Base-by-base conservation (phyloP, 2,797 vertebrate species). In the Crenichthys baileyi region DNA sequence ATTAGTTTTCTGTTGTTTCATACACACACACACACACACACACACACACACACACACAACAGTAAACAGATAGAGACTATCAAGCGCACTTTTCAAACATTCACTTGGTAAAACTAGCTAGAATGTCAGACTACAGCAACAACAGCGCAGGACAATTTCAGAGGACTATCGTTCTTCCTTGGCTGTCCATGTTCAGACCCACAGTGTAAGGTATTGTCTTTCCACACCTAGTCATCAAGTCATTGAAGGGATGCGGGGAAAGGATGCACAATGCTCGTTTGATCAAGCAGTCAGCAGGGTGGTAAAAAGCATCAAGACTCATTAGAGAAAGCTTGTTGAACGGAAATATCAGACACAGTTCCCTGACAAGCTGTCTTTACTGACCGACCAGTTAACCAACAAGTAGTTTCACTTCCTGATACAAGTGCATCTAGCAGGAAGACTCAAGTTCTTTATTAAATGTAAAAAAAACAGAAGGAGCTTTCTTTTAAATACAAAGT, bases 1-100 rank as follows among this genome's bases (percentile, higher is more conserved):
- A 93, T 91, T 90, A 90, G 93, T 93, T 93, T 90, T 87, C 71
- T 7, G 11, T 82, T 58, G 83, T 60, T 58, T 79, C 87, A 74
- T 76, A 83, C 79, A 83, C 0, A 36, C 36, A 36, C 36, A 36
- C 36, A 36, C 36, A 36, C 36, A 36, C 36, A 36, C 36, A 31
- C 1, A 74, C 31, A 85, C 36, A 36, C 36, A 36, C 87, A 74
- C 78, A 83, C 79, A 83, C 87, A 74, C 78, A 83, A 73, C 31
- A 85, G 80, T 85, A 79, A 83, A 89, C 71, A 79, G 63, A 85
- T 61, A 78, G 70, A 18, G 55, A 87, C 77, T 50, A 78, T 83
- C 86, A 83, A 92, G 86, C 81, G 76, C 75, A 84, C 72, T 56
- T 80, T 77, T 71, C 20, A 72, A 86, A 95, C 90, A 93, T 93